Evolutionary conservation across 2,113 vertebrate species (phyloP).

Genomic region (Platysternon megacephalum): DNA sequence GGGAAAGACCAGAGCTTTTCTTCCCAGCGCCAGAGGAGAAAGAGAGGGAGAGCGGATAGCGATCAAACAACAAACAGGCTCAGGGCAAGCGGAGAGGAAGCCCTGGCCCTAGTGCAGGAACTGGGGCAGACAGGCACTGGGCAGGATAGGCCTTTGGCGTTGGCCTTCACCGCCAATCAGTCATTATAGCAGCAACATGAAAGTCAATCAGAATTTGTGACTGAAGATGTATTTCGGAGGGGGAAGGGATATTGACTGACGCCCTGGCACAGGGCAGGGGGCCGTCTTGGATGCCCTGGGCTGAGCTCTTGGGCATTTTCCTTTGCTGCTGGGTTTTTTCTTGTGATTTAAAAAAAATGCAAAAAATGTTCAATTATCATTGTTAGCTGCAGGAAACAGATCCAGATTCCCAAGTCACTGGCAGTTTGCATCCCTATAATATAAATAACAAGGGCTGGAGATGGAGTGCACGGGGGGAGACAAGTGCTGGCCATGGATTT

Average conservation of each 20-base stretch:
- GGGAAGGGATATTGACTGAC: not conserved
- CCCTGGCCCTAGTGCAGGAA: conserved; percentile 13
- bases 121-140: conserved; percentile 7
- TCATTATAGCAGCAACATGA: not conserved
- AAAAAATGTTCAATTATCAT: not conserved
- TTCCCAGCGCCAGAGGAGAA: conserved; percentile 88
- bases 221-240: not conserved
- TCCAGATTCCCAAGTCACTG: not conserved
- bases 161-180: not conserved
- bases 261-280: accelerated
- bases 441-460: not conserved
- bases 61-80: conserved; percentile 84
- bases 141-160: not conserved
- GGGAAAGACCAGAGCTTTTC: conserved; percentile 98
- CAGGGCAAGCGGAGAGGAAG: conserved; percentile 35
- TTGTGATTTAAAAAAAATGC: not conserved
- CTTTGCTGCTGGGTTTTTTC: not conserved
- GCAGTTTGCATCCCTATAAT: not conserved
- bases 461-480: accelerated
- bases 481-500: not conserved
- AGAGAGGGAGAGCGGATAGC: conserved; percentile 68
- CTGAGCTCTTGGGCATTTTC: not conserved
- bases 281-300: not conserved
- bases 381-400: not conserved
- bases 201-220: not conserved